These are phyloP conservation scores for Phaonia tiefii DNA, from an alignment of 2,888 invertebrate species.

Conservation along the genomic window DNA sequence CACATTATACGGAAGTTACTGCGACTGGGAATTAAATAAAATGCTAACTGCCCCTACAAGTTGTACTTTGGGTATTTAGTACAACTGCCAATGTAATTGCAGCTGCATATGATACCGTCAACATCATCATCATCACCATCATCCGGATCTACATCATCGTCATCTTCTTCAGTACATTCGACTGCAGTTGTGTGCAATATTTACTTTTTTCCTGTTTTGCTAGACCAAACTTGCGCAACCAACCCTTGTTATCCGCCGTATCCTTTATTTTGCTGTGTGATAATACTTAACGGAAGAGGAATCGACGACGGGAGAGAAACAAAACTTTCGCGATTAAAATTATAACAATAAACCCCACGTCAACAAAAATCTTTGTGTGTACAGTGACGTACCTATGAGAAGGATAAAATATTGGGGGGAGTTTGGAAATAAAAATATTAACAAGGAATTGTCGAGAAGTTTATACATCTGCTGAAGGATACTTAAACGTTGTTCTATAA, in stretches of 20 bases:
- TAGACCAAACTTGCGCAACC: constrained; percentile 44
- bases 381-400: not conserved
- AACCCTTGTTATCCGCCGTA: constrained; percentile 9
- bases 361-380: constrained; percentile 47
- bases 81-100: constrained; percentile 55
- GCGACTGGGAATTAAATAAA: constrained; percentile 43
- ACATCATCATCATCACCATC: constrained; percentile 11
- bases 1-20: no score
- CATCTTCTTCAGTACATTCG: constrained; percentile 26
- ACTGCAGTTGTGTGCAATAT: constrained; percentile 48
- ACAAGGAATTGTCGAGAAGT: no score
- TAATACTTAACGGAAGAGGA: constrained; percentile 30
- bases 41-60: constrained; percentile 40
- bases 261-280: constrained; percentile 43
- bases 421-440: no score
- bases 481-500: no score
- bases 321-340: constrained; percentile 65
- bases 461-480: no score
- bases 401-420: no score
- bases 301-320: constrained; percentile 22
- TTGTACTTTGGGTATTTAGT: not conserved
- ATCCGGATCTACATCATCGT: constrained; percentile 47
- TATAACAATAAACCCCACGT: constrained; percentile 66
- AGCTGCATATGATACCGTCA: constrained; percentile 57
- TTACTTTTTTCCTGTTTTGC: constrained; percentile 11